phyloP scores from a whole-genome alignment of 2,113 vertebrate genomes.

The Cervus canadensis region DNA sequence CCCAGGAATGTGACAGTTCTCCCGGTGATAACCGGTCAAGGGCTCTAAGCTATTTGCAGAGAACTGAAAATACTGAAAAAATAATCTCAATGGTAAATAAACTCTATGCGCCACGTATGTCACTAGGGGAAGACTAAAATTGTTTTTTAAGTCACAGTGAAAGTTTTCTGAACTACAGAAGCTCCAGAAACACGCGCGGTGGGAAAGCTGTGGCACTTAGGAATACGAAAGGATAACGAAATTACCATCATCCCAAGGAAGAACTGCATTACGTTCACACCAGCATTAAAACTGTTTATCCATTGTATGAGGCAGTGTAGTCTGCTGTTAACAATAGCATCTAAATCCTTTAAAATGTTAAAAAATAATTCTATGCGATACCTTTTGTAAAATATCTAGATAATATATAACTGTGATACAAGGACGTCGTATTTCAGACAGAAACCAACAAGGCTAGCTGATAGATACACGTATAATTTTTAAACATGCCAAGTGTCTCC shows the following conservation, averaged over 20 bases:
- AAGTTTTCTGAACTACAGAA: constrained; percentile 15
- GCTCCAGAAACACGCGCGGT: background rate
- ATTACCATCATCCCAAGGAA: background rate
- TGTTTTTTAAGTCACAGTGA: background rate
- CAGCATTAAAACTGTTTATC: background rate
- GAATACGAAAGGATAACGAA: background rate
- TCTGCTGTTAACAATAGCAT: background rate
- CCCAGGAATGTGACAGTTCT: constrained; percentile 80
- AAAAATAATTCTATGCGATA: no score
- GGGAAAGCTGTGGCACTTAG: background rate
- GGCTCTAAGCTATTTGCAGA: constrained; percentile 69
- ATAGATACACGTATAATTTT: background rate
- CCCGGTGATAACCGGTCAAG: constrained; percentile 42
- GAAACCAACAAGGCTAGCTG: background rate
- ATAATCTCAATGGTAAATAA: background rate
- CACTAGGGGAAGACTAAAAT: background rate
- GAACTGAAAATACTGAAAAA: constrained; percentile 63
- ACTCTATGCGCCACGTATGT: background rate
- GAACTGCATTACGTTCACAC: background rate
- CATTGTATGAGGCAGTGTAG: background rate
- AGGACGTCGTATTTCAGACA: background rate
- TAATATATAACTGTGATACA: background rate
- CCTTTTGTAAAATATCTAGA: background rate
- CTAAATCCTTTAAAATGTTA: background rate
- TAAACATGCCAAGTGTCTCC: background rate